Base-by-base conservation (phyloP, 1,140 invertebrate species). In the Pogonognathellus flavescens region DNA sequence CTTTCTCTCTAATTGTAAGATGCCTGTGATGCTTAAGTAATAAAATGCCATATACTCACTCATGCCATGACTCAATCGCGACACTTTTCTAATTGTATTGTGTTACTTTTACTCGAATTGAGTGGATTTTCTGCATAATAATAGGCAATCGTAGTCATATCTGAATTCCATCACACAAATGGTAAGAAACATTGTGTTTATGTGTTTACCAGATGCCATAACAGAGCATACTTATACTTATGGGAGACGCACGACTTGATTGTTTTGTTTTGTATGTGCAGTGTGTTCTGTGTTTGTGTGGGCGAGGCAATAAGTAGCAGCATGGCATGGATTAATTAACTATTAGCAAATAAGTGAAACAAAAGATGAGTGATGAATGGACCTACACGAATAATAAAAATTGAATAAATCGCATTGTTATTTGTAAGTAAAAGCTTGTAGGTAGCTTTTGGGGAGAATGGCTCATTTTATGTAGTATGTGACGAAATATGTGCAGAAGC, bases 341-440 rank as follows among this genome's bases (percentile, higher is more conserved):
- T 66, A 66, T 66, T 66, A 66, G 62, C 62, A 66, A 66, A 66
- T 66, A 66, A 66, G 25, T 55, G 62, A 66, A 66, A 66, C 22
- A 66, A 13, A 60, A 66, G 62, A 66, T 66, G 22, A 66, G 22
- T 66, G 18, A 60, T 60, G 18, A 41, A 41, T 41, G 31, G 31
- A 41, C 31, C 31, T 6, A 41, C 31, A 41, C 31, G 31, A 41
- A 41, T 41, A 1, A 41, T 41, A 41, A 41, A 41, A 41, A 41
- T 41, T 41, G 31, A 41, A 41, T 41, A 41, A 41, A 41, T 41
- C 31, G 2, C 31, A 41, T 41, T 6, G 1, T 41, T 41, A n/a
- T n/a, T 6, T 41, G 31, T 41, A 41, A 6, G 31, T 41, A 41
- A 20, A 20, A 10, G 22, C 62, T 66, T 66, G 14, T 66, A 14